Evolutionary conservation across 2,888 invertebrate genomes (phyloP), one percentile per base, ranked within the genome.

Genomic region (Cyclophora albipunctata): DNA sequence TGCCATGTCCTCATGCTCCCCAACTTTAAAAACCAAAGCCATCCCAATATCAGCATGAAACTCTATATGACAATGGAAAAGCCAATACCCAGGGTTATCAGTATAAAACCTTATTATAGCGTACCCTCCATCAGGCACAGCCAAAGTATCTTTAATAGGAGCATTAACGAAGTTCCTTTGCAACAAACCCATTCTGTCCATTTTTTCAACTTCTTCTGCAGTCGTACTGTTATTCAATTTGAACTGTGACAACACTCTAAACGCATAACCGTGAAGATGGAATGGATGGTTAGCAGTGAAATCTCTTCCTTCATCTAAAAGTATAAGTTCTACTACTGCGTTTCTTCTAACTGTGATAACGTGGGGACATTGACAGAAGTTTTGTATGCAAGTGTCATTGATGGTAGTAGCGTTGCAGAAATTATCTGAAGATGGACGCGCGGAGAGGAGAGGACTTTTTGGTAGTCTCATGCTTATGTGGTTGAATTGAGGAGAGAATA

Each of bases 1-100:
- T 0, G 90, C 78, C 91, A 97, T 94, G 56, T 96, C 91, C 44
- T 90, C 78, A 63, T 94, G 90, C 45, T 96, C 93, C 0, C 97
- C 97, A 2, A 97, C 93, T 81, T 96, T 95, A 52, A 97, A 91
- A 0, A 97, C 91, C 43, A 96, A 70, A 0, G 95, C 93, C 97
- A 97, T 97, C 3, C 97, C 97, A 5, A 96, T 90, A 84, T 96
- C 96, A 0, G 95, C 93, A 71, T 97, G 97, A 70, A 96, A 96
- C 68, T 96, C 96, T 47, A 97, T 94, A 76, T 97, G 97, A 69
- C 97, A 97, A 71, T 97, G 97, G 78, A 97, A 94, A 3, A 97
- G 77, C 96, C 96, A 97, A 67, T 94, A 96, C 6, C 95, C 97
- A 62, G 96, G 96, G 83, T 97, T 97, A 51, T 92, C 90, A 0